Evolutionary conservation across 2,888 invertebrate genomes (phyloP).

Genomic region (Heliconius cydno): DNA sequence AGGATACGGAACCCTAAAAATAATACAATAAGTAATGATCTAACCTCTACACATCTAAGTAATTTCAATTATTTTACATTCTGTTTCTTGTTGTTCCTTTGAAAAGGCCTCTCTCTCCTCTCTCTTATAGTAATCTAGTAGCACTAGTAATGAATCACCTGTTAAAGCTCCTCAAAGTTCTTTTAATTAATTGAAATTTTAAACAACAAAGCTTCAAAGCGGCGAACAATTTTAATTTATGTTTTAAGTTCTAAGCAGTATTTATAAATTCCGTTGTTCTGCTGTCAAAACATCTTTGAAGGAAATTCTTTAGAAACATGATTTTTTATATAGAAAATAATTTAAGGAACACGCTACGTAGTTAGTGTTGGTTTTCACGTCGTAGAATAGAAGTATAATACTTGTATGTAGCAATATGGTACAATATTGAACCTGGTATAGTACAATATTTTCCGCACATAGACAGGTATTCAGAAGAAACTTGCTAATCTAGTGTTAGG

Average conservation of each 20-base stretch:
- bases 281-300: constrained; percentile 11
- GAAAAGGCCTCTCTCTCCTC: not conserved
- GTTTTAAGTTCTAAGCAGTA: constrained; percentile 38
- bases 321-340: not conserved
- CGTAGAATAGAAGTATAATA: not conserved
- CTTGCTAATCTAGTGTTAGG: too few species aligned
- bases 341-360: not conserved
- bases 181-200: constrained; percentile 43
- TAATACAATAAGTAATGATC: too few species aligned
- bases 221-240: constrained; percentile 41
- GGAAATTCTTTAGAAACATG: not conserved
- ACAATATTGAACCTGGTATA: too few species aligned
- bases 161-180: constrained; percentile 19
- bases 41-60: too few species aligned
- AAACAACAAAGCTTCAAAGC: constrained; percentile 37
- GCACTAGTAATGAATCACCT: constrained; percentile 7
- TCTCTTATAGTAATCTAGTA: not conserved
- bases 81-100: too few species aligned
- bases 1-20: too few species aligned
- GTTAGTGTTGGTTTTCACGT: not conserved
- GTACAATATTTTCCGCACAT: too few species aligned
- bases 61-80: too few species aligned
- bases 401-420: not conserved
- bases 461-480: too few species aligned
- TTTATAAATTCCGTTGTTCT: constrained; percentile 29